These are phyloP conservation scores for Molossus molossus DNA, from an alignment of 2,797 vertebrate species.

Conservation along the genomic window DNA sequence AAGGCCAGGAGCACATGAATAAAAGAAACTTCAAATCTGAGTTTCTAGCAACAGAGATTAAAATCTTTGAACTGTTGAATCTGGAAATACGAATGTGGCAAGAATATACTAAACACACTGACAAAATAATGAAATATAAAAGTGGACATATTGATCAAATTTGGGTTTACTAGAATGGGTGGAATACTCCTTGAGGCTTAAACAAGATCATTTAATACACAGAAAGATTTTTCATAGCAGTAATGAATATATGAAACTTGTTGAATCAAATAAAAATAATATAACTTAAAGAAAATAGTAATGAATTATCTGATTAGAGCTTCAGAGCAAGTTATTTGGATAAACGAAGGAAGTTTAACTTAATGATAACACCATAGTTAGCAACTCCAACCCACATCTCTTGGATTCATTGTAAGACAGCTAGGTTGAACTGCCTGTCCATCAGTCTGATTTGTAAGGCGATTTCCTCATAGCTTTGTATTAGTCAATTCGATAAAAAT, in stretches of 20 bases:
- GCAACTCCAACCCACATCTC: neutral
- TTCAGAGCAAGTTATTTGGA: neutral
- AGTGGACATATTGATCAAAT: constrained; percentile 19
- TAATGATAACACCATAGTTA: neutral
- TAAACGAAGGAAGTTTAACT: constrained; percentile 56
- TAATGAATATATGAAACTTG: constrained; percentile 15
- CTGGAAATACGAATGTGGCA: neutral
- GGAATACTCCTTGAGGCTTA: neutral
- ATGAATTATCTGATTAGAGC: neutral
- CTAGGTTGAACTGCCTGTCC: neutral
- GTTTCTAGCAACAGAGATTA: neutral
- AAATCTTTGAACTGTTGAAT: neutral
- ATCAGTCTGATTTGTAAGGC: neutral
- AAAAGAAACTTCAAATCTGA: neutral
- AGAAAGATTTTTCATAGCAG: constrained; percentile 10
- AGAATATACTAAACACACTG: neutral
- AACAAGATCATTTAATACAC: constrained; percentile 12
- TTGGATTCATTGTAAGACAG: constrained; percentile 3
- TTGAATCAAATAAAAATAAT: constrained; percentile 56
- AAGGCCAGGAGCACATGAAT: neutral
- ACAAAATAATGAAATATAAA: constrained; percentile 58
- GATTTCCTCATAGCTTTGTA: constrained; percentile 11
- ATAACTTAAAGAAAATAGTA: neutral
- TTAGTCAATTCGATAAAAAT: constrained; percentile 34
- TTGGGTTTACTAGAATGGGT: neutral